Evolutionary conservation across 64 coral and sea anemone genomes (phyloP).

Genomic region (Montipora foliosa): DNA sequence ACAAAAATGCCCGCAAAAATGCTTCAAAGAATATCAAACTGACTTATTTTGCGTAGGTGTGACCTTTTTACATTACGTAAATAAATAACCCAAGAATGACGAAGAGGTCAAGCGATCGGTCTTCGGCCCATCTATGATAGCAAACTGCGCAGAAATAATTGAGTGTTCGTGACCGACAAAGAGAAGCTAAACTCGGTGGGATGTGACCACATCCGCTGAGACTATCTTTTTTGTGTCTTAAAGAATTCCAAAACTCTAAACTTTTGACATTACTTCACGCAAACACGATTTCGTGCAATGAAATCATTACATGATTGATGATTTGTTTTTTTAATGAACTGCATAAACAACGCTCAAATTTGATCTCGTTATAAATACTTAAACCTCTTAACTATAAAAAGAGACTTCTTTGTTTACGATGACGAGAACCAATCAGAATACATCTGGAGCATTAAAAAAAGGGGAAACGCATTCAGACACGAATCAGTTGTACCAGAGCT

Average conservation of each 20-base stretch:
- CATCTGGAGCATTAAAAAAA: neutral
- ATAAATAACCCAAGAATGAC: neutral
- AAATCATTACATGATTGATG: constrained; percentile 18
- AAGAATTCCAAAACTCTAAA: neutral
- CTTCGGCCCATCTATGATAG: neutral
- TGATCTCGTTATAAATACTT: constrained; percentile 11
- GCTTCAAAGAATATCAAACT: too few species aligned
- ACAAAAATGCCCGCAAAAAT: too few species aligned
- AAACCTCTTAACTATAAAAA: constrained; percentile 32
- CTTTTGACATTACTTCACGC: neutral
- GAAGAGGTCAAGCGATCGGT: neutral
- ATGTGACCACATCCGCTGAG: constrained; percentile 8
- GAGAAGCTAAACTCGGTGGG: neutral
- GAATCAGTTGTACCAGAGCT: neutral
- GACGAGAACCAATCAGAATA: neutral
- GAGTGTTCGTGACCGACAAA: neutral
- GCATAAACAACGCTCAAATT: constrained; percentile 52
- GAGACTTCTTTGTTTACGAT: constrained; percentile 18
- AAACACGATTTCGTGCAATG: constrained; percentile 31
- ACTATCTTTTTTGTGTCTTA: neutral
- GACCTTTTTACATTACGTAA: neutral
- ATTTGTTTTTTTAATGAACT: constrained; percentile 26
- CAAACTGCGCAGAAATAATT: neutral
- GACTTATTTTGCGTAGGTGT: too few species aligned
- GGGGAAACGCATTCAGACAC: neutral